Evolutionary conservation across 2,113 vertebrate species (phyloP), one percentile per base, ranked within the genome.

Genomic region (Delphinapterus leucas): DNA sequence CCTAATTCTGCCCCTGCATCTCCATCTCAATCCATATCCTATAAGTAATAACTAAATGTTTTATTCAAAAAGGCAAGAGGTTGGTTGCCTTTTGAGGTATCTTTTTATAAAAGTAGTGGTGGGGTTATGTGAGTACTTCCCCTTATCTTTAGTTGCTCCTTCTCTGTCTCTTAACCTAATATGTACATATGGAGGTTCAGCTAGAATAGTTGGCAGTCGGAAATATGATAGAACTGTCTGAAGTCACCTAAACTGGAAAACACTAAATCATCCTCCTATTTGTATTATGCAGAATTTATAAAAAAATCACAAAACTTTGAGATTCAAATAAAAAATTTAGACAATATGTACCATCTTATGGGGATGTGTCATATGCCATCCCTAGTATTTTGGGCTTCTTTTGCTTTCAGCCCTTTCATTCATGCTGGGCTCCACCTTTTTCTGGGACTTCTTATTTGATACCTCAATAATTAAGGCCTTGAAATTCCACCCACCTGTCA

Each of bases 1-100:
- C 36, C 41, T 86, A 82, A 25, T 70, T 90, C 55, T 67, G 41
- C 65, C 26, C 26, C 17, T 96, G 70, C 1, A 14, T 97, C 67
- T 95, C 44, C 5, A 26, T 92, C 74, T 89, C 33, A 83, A 49
- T 73, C 41, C 33, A 38, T 61, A 58, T 61, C 38, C 49, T 80
- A 1, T 94, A 96, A 73, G 36, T 86, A 93, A 38, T 94, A 83
- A 85, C 44, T 94, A 71, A 85, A 84, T 81, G 92, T 38, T 76
- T 87, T 96, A 65, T 85, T 73, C 36, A 49, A 25, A 93, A 92
- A 71, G 6, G 4, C 15, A 73, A 38, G 25, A 68, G 21, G 17
- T 36, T n/a, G 44, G 65, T 83, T 92, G 60, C 33, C 26, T 95
- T 84, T 82, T 71, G 58, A 58, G 28, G 61, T 26, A 77, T 77